Base-by-base conservation (phyloP, 2,113 vertebrate species). In the Heliornis fulica region DNA sequence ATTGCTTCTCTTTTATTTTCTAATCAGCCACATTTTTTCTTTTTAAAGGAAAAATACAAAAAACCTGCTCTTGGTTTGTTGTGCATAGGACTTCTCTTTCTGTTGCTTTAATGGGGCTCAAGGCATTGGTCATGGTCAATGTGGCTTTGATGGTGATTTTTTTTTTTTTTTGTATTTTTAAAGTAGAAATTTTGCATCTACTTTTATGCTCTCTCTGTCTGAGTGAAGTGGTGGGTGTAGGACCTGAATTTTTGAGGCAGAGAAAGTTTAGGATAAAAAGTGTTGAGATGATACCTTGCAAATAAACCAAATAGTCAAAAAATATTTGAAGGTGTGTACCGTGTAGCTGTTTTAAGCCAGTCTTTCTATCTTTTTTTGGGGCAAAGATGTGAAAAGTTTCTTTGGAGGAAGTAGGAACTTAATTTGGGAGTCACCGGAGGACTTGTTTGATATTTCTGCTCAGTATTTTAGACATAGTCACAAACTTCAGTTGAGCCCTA, bases 401-500 rank as follows among this genome's bases (percentile, higher is more conserved):
- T 51, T 83, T 96, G 53, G 61, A 89, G 89, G 46, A 93, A 46
- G 45, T 25, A 25, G 56, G 57, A 86, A 72, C 38, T 83, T 18
- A 8, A 13, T 85, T 78, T 87, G 80, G 69, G 80, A 71, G 64
- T 87, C 63, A 56, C 85, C 14, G 4, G 31, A 83, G 89, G 17
- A 45, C 31, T 77, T 83, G 69, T 22, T 22, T 7, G 4, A 46
- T 87, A n/a, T 92, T 94, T 84, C 77, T 83, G 29, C 28, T 89
- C 16, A 4, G 56, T 89, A 2, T 91, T 92, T 94, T 81, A 46
- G 48, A 48, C 34, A 43, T 12, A 46, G 54, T 90, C 88, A n/a
- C 72, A 95, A 93, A 76, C 38, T 83, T 96, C 7, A 13, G n/a
- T 48, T 84, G 91, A 61, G 41, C 76, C 72, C 50, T 83, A 85